Base-by-base conservation (phyloP, 2,797 vertebrate species). In the Neoniphon sammara region DNA sequence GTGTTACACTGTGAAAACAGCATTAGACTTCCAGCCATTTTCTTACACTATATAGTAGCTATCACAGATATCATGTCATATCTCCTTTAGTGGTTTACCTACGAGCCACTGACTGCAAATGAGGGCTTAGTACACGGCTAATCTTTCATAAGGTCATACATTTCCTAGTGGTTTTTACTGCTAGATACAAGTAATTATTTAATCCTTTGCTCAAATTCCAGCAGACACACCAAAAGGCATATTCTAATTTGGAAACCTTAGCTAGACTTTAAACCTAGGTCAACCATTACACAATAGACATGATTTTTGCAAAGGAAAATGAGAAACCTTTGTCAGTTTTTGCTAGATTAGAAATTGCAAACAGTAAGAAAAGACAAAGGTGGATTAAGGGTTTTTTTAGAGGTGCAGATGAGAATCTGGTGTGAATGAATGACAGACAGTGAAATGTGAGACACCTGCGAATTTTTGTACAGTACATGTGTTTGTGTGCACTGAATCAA, bases 81-180 rank as follows among this genome's bases (percentile, higher is more conserved):
- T 54, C 10, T 31, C n/a, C 30, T 17, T 57, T 72, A 20, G 18
- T 80, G 39, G 47, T 70, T 72, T 70, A 71, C 54, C 60, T 58
- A 39, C 47, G 5, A 21, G 18, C 20, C 20, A 47, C n/a, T 73
- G 62, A 53, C 69, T 75, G 53, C 53, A 78, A 73, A 12, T 60
- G 30, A 75, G 23, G 47, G 46, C 49, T 65, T 67, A 67, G 20
- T 61, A 44, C 20, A 36, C 70, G 71, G 81, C 34, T 57, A 73
- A 70, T 71, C 64, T 74, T 68, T 79, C 36, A 31, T 12, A n/a
- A n/a, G 34, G 10, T 50, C 64, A 61, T 15, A 66, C 23, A 54
- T 70, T 34, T 77, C 50, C 23, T n/a, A 15, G 56, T 50, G 56
- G 12, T 14, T 52, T 55, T 47, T 67, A 23, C 21, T 59, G 27